Evolutionary conservation across 2,888 invertebrate genomes (phyloP), one percentile per base, ranked within the genome.

Genomic region (Drosophila nr. perissopoda): DNA sequence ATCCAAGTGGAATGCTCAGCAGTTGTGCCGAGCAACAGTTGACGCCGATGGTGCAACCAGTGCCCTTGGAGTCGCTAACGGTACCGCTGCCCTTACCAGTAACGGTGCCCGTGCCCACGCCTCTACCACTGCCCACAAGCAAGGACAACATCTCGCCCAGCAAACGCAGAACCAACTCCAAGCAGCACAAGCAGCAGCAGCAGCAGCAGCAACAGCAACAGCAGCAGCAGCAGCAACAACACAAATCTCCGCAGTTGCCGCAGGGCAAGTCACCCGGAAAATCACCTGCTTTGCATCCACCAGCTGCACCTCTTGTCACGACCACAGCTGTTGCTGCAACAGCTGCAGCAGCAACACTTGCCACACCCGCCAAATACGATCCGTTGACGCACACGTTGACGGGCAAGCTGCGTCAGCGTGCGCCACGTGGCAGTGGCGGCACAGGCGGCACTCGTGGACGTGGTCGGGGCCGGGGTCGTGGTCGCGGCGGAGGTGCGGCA

Each of bases 201-300:
- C 89, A 89, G 29, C 83, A 86, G 45, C 64, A 72, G 7, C 61
- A 48, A 1, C 68, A 58, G 0, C 52, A 61, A 1, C 63, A 51
- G 6, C 40, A 63, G 2, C 66, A 56, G 21, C 65, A 56, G 5
- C 61, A 64, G 8, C 45, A 52, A 27, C 74, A 78, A 10, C 92
- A 92, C 61, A 92, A 96, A 92, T 96, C 96, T 0, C 96, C 96
- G 0, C 92, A 92, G 78, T 69, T 92, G 66, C 73, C 81, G 42
- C 91, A 89, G 42, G 95, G 95, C 2, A 96, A 96, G 87, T 95
- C 95, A 21, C 95, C 95, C 1, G 95, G 95, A 21, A 96, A 96
- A 90, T 96, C 96, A 1, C 96, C 96, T 2, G 25, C 36, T 6
- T 27, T 54, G 27, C 54, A 54, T 38, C 54, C 51, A 29, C 51